These are phyloP conservation scores for Oasisia sp. DNA, from an alignment of 2,888 invertebrate genomes.

Conservation along the genomic window DNA sequence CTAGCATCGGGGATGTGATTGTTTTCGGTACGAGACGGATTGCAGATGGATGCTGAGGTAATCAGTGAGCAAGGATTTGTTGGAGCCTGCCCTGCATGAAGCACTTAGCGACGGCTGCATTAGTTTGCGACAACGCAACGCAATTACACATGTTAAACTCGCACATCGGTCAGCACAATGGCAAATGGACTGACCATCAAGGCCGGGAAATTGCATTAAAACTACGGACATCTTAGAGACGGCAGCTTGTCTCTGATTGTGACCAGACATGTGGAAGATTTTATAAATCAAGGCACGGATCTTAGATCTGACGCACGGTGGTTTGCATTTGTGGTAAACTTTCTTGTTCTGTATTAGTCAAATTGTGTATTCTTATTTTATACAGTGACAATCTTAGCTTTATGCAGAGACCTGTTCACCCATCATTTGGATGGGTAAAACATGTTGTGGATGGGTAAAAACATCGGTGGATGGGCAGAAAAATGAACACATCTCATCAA, in stretches of 20 bases:
- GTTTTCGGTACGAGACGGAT: neutral
- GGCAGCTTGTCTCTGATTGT: neutral
- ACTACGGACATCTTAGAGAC: neutral
- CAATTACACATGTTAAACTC: neutral
- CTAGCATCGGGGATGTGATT: neutral
- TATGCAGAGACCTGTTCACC: no score
- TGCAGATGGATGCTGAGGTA: neutral
- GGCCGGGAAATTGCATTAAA: neutral
- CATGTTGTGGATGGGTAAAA: no score
- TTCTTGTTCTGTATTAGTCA: no score
- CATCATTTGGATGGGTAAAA: no score
- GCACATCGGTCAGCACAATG: neutral
- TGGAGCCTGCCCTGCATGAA: neutral
- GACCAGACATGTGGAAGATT: neutral
- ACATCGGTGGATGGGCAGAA: no score
- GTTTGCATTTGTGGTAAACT: no score
- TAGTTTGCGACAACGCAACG: neutral
- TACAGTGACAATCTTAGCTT: no score
- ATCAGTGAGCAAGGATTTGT: neutral
- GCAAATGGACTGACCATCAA: neutral
- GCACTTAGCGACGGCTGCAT: neutral
- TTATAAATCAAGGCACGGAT: neutral
- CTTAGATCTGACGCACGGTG: neutral
- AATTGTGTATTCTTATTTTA: no score
- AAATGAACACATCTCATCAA: no score